Base-by-base conservation (phyloP, 2,888 invertebrate genomes). In the Scaptodrosophila latifasciaeformis region DNA sequence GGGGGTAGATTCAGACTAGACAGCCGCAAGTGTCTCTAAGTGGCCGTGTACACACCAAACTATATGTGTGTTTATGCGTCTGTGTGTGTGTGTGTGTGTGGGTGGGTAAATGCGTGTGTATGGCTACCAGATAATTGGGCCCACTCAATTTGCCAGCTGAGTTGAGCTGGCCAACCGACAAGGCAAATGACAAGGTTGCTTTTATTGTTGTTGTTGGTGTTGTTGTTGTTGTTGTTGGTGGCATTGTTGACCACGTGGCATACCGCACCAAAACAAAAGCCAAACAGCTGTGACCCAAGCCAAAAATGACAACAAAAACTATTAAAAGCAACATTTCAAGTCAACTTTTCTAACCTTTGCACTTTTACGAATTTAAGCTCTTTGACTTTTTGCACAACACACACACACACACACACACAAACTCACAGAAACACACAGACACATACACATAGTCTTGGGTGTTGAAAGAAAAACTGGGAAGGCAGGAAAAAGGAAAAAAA, bases 281-380 rank as follows among this genome's bases (percentile, higher is more conserved):
- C 18, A 13, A n/a, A 31, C 31, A 2, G 35, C 37, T 37, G 37
- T 24, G n/a, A 10, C n/a, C n/a, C 34, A 34, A 34, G 39, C 4
- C 18, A 40, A 46, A 18, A 9, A 34, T n/a, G 15, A 29, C 34
- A 48, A 49, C 49, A 40, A 58, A 57, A 65, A 35, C 13, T 13
- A 4, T 1, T 1, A 35, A 35, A 35, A n/a, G 17, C 18, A 37
- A 27, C 21, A 31, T 47, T 17, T 5, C 56, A 68, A 54, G 49
- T 49, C 51, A 68, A 71, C 70, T 76, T 35, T 70, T 70, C 65
- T 71, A 70, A 71, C 72, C 70, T 70, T 65, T 65, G 76, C 76
- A 71, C 69, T 76, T 70, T 70, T 68, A 58, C 59, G 63, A 61
- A 66, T 76, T 72, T 67, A 65, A 68, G 64, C 64, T 64, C 65